Evolutionary conservation across 2,888 invertebrate species (phyloP).

Genomic region (Acrocera orbiculus): DNA sequence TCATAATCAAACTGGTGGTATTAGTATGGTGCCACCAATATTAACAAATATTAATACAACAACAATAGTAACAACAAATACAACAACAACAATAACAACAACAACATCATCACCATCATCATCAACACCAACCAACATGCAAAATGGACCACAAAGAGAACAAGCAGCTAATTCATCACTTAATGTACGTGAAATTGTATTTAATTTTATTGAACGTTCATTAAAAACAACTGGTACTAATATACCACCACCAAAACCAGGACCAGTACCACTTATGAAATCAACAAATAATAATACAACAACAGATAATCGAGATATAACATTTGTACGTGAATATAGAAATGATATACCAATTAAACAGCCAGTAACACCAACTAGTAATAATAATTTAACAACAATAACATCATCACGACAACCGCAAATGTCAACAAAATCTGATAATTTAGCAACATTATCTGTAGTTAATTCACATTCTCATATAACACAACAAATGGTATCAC

Average conservation of each 20-base stretch:
- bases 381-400: background rate
- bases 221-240: conserved; percentile 43
- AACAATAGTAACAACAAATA: too few species aligned
- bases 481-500: conserved; percentile 20
- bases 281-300: conserved; percentile 3
- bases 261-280: conserved; percentile 9
- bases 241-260: conserved; percentile 26
- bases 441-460: conserved; percentile 51
- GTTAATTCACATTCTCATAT: conserved; percentile 35
- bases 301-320: conserved; percentile 19
- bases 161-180: conserved; percentile 33
- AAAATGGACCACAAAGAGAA: conserved; percentile 17
- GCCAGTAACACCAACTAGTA: conserved; percentile 16
- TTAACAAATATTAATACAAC: conserved; percentile 6
- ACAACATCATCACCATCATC: conserved; percentile 9
- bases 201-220: conserved; percentile 67
- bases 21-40: conserved; percentile 17
- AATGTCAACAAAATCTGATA: conserved; percentile 21
- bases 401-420: conserved; percentile 6
- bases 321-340: conserved; percentile 31
- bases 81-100: too few species aligned
- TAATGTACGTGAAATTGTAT: conserved; percentile 66
- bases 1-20: conserved; percentile 17
- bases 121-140: conserved; percentile 12
- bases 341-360: conserved; percentile 22